These are phyloP conservation scores for Acipenser transmontanus DNA, from an alignment of 2,797 vertebrate genomes.

Conservation along the genomic window DNA sequence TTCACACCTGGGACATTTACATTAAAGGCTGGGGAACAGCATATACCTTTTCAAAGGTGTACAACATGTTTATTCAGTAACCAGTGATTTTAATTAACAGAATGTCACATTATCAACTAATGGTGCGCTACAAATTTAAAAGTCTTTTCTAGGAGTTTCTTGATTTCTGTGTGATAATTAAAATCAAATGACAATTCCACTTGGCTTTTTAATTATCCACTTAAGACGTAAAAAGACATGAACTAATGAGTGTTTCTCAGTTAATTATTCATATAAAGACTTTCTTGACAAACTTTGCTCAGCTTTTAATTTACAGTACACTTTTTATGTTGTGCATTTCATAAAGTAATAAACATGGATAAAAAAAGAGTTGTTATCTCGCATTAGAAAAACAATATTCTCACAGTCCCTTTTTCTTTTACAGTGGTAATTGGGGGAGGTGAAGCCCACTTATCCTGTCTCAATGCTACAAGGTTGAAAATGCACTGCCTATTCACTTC, in stretches of 20 bases:
- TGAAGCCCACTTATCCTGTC: no score
- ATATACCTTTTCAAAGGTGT: constrained; percentile 59
- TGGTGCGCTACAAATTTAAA: constrained; percentile 55
- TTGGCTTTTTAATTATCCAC: constrained; percentile 62
- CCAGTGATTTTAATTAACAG: constrained; percentile 66
- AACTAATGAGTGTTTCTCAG: constrained; percentile 9
- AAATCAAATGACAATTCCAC: constrained; percentile 65
- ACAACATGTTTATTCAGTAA: constrained; percentile 65
- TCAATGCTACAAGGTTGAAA: no score
- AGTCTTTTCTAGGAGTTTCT: constrained; percentile 33
- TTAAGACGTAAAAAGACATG: constrained; percentile 37
- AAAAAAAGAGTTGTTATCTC: no score
- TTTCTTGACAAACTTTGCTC: constrained; percentile 19
- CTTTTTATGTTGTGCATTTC: no score
- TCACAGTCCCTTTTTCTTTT: no score
- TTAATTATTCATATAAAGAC: constrained; percentile 52
- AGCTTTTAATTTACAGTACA: no score
- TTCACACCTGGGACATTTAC: constrained; percentile 10
- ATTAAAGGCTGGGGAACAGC: constrained; percentile 28
- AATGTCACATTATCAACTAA: constrained; percentile 48
- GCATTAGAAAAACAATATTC: no score
- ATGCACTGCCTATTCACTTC: no score
- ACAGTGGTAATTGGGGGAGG: no score
- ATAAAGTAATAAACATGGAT: no score
- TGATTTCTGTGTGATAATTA: constrained; percentile 64